Conservation (phyloP, 2,888 invertebrate genomes). For the Ennomos quercinarius region DNA sequence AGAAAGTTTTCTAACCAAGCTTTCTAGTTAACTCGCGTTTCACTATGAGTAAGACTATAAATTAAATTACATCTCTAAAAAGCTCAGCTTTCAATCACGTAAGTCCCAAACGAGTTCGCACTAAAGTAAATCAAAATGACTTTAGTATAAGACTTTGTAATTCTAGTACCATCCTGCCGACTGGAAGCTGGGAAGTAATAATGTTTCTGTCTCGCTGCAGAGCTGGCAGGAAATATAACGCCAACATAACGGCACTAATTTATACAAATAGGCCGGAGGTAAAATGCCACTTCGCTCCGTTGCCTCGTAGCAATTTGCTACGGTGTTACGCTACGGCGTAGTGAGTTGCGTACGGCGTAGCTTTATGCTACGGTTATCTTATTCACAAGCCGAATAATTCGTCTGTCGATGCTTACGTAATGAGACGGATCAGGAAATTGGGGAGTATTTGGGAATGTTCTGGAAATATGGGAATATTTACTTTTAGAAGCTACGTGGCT, state of each 20-base stretch:
- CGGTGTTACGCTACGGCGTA: slow-evolving; percentile 15
- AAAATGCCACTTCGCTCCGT: slow-evolving; percentile 14
- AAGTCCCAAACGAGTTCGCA: background rate
- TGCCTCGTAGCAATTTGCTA: slow-evolving; percentile 27
- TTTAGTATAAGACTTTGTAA: slow-evolving; percentile 5
- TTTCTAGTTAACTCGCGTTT: no score
- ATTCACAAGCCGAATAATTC: slow-evolving; percentile 21
- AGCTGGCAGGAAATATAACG: slow-evolving; percentile 21
- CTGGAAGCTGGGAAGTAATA: slow-evolving; percentile 14
- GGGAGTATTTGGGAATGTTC: slow-evolving; percentile 6
- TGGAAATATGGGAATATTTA: no score
- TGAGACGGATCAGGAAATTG: slow-evolving; percentile 12
- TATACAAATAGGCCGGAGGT: slow-evolving; percentile 25
- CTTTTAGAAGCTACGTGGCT: no score
- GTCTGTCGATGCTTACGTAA: slow-evolving; percentile 15
- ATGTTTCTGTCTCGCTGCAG: slow-evolving; percentile 17
- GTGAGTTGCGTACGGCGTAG: slow-evolving; percentile 18
- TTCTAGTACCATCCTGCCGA: slow-evolving; percentile 4
- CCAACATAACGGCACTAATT: slow-evolving; percentile 24
- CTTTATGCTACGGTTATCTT: slow-evolving; percentile 21
- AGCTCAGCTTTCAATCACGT: background rate
- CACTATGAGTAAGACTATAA: no score
- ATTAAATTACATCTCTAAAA: no score
- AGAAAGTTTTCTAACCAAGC: no score
- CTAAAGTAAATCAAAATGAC: background rate